phyloP scores from a whole-genome alignment of 1,140 invertebrate species.

The Wiebesia pumilae region DNA sequence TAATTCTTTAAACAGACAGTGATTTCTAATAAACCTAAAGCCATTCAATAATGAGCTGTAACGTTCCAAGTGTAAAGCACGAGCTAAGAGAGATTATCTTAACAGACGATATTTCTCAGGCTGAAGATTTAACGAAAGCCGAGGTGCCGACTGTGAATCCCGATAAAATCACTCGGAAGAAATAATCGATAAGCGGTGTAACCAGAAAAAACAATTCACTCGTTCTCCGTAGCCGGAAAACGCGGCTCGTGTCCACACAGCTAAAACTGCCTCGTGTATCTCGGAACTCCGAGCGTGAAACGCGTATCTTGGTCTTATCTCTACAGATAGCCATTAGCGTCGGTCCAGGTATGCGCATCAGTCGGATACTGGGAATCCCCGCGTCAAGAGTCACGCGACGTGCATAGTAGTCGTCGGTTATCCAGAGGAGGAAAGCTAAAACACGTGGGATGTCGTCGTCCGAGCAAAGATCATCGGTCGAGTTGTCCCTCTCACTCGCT shows the following conservation, averaged over 20 bases:
- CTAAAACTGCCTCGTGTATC: background rate
- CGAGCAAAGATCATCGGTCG: conserved; percentile 6
- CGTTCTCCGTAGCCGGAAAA: background rate
- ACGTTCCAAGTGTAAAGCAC: background rate
- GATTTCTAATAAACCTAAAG: background rate
- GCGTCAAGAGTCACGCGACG: conserved; percentile 34
- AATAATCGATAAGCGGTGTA: background rate
- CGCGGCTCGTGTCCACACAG: background rate
- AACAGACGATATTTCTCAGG: background rate
- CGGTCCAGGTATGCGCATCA: background rate
- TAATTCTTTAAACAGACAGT: background rate
- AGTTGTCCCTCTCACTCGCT: conserved; percentile 45
- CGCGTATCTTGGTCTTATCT: conserved; percentile 31
- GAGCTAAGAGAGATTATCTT: background rate
- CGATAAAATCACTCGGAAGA: background rate
- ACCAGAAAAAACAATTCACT: background rate
- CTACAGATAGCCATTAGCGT: conserved; percentile 46
- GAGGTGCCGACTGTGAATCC: background rate
- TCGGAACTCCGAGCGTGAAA: conserved; percentile 1
- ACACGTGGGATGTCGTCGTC: conserved; percentile 29
- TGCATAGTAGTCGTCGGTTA: conserved; percentile 49
- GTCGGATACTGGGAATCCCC: background rate
- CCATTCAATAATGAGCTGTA: background rate
- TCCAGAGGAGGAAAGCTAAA: conserved; percentile 7
- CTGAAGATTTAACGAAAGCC: background rate